Evolutionary conservation across 2,888 invertebrate species (phyloP), one percentile per base, ranked within the genome.

Genomic region (Malacosoma neustria): DNA sequence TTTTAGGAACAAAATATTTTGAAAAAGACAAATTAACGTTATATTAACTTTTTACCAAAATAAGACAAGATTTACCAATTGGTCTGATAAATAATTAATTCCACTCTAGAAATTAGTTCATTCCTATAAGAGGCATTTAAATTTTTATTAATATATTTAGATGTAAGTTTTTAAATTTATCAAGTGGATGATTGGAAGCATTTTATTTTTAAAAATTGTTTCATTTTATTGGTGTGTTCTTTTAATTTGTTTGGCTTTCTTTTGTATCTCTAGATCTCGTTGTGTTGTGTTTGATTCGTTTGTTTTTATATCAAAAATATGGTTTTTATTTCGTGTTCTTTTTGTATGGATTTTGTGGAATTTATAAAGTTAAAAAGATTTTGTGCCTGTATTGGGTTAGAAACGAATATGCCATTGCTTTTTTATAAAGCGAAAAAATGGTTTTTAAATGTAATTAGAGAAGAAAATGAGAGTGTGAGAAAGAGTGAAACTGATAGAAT

Each of bases 91-190:
- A n/a, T 38, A 31, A 42, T 54, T 36, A 42, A 48, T 57, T 60
- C 51, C 49, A 53, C 44, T 48, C 48, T 40, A 35, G 45, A 51
- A 43, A 38, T 50, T 41, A 49, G 43, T 60, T 61, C 70, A 73
- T 72, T 73, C 71, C 72, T 54, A 55, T 52, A 51, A 46, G 59
- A 64, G 55, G 73, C 72, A 72, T 72, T 72, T 72, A 66, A 55
- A 55, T 47, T 54, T 53, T 57, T 40, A 38, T 43, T 45, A 46
- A 35, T 38, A 34, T 32, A 32, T 33, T 6, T 38, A 33, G 36
- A 42, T 42, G 39, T 33, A 13, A 38, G 9, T 33, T 41, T 45
- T 47, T 34, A 14, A 35, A 31, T 47, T 50, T 52, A 37, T 43
- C 45, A 48, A 51, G 55, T 47, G 41, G 54, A 55, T 49, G 38